These are phyloP conservation scores for Periophthalmus magnuspinnatus DNA, from an alignment of 2,797 vertebrate species.

Conservation along the genomic window DNA sequence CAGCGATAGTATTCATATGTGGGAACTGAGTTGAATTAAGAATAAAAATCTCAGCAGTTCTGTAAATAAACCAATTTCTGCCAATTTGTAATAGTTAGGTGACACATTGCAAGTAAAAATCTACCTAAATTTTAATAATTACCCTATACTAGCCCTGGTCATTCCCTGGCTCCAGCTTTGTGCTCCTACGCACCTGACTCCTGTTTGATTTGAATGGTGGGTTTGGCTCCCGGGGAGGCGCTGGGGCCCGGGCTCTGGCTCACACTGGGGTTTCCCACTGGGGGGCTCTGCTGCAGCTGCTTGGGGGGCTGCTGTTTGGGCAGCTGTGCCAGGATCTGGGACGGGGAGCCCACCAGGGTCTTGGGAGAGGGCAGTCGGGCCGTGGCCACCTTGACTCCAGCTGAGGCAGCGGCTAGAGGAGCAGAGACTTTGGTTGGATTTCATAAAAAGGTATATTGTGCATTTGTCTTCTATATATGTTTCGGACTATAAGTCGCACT, in stretches of 20 bases:
- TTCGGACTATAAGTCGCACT: too few species aligned
- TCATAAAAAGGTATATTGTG: not conserved
- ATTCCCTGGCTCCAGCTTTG: too few species aligned
- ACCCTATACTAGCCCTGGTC: too few species aligned
- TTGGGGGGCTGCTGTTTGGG: conserved; percentile 90
- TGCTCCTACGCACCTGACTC: conserved; percentile 84
- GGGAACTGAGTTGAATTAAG: too few species aligned
- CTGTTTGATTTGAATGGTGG: conserved; percentile 98
- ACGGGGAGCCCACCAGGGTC: conserved; percentile 85
- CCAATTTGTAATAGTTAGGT: too few species aligned
- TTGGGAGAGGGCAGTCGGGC: conserved; percentile 93
- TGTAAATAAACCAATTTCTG: too few species aligned
- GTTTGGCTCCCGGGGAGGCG: conserved; percentile 83
- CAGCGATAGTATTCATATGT: too few species aligned
- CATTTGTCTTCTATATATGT: too few species aligned
- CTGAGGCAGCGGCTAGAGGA: conserved; percentile 80
- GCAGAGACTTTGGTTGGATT: not conserved
- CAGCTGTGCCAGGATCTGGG: conserved; percentile 94
- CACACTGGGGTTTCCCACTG: conserved; percentile 70
- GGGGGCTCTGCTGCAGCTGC: conserved; percentile 80
- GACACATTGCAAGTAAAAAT: too few species aligned
- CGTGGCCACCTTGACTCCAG: conserved; percentile 89
- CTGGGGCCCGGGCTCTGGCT: conserved; percentile 69
- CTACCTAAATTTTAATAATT: too few species aligned
- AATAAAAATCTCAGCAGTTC: too few species aligned